Percentiles rank a stretch among this genome's conserved stretches.
Evolutionary conservation across 2,888 invertebrate genomes (phyloP).

Genomic region (Emmelina monodactyla): DNA sequence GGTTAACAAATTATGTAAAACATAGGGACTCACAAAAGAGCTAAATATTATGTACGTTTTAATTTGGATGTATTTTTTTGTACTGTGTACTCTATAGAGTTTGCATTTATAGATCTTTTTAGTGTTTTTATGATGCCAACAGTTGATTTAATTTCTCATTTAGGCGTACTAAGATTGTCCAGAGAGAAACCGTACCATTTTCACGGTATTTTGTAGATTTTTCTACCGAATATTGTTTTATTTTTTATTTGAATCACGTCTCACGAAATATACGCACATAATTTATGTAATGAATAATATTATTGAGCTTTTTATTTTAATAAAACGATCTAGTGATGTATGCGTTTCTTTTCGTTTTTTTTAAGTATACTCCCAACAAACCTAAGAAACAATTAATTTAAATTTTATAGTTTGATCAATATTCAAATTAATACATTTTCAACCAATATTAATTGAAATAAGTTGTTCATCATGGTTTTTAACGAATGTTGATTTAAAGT

Average conservation of each 20-base stretch:
- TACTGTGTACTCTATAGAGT: slow-evolving; percentile 58
- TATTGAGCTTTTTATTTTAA: slow-evolving; percentile 58
- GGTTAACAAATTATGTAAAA: slow-evolving; percentile 61
- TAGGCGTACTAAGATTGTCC: slow-evolving; percentile 56
- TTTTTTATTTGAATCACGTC: slow-evolving; percentile 34
- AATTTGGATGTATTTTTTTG: slow-evolving; percentile 62
- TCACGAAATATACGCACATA: slow-evolving; percentile 56
- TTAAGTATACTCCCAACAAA: not conserved
- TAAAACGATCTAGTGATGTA: slow-evolving; percentile 51
- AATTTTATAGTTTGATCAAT: no score
- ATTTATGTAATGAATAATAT: slow-evolving; percentile 39
- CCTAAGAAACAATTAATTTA: not conserved
- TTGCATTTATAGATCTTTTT: slow-evolving; percentile 64
- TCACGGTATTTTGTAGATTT: slow-evolving; percentile 31
- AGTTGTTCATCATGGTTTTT: no score
- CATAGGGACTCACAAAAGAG: slow-evolving; percentile 53
- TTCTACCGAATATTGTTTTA: slow-evolving; percentile 30
- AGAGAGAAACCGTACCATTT: slow-evolving; percentile 42
- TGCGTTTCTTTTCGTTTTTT: slow-evolving; percentile 18
- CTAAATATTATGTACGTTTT: slow-evolving; percentile 38
- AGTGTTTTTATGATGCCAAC: slow-evolving; percentile 32
- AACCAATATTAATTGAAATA: no score
- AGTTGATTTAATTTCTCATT: slow-evolving; percentile 22
- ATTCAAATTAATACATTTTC: no score
- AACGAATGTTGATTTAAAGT: no score